These are phyloP conservation scores for Caenorhabditis sp. DNA, from an alignment of 2,888 invertebrate species.

Conservation along the genomic window DNA sequence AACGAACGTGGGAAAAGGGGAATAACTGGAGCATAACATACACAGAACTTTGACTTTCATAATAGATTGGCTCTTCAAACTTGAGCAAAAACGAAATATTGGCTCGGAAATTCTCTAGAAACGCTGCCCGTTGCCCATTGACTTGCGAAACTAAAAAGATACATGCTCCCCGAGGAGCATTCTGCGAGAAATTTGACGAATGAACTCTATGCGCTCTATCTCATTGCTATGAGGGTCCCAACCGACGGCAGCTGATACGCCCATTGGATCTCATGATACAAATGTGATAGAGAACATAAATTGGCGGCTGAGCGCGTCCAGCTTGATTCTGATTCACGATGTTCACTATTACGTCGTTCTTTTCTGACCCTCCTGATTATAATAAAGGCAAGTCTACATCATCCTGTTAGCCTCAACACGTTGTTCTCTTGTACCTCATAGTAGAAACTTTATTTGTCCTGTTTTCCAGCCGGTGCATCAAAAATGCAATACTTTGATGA, in stretches of 20 bases:
- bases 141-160: not conserved
- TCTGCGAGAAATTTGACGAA: conserved; percentile 41
- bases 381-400: conserved; percentile 8
- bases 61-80: conserved; percentile 16
- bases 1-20: conserved; percentile 5
- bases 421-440: too few relatives aligned
- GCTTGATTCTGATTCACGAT: conserved; percentile 18
- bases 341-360: conserved; percentile 8
- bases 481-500: conserved; percentile 76
- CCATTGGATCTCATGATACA: conserved; percentile 42
- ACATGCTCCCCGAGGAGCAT: conserved; percentile 39
- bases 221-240: conserved; percentile 33
- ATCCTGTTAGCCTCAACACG: too few relatives aligned
- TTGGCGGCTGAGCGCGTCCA: conserved; percentile 18
- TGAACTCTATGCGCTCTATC: conserved; percentile 41
- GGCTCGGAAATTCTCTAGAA: conserved; percentile 7
- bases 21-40: not conserved
- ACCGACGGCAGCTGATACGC: conserved; percentile 31
- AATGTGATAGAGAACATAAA: conserved; percentile 38
- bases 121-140: not conserved
- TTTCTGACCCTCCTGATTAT: conserved; percentile 11
- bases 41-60: conserved; percentile 11
- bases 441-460: not conserved
- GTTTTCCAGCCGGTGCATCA: conserved; percentile 51
- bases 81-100: conserved; percentile 1